Base-by-base conservation (phyloP, 2,797 vertebrate genomes). In the Protosalanx chinensis region DNA sequence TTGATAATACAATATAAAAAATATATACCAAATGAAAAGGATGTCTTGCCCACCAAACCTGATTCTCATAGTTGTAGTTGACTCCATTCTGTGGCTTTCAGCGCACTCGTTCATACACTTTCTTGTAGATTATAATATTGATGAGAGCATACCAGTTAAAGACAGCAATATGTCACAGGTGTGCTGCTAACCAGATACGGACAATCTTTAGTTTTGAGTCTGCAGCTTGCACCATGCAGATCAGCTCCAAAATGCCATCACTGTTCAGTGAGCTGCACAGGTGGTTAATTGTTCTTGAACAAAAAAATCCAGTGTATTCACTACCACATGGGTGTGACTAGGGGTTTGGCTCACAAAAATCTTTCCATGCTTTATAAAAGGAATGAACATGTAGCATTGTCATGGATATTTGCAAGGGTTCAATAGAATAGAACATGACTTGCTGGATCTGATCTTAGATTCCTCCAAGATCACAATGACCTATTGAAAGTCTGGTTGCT, bases 281-380 rank as follows among this genome's bases (percentile, higher is more conserved):
- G 87, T 89, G 88, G 80, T 84, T 86, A 88, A 91, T 91, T 91
- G 87, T 91, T 91, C 84, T 83, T 41, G 41, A 60, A 57, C 33
- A 37, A 65, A 64, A 73, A 65, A 46, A 79, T 75, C 74, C 75
- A 61, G 76, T 79, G 84, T 82, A 37, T 56, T 85, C 83, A 76
- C 63, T 76, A 79, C 77, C 72, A 78, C 82, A 87, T 78, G 82
- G 80, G 82, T 79, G 81, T 84, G 85, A 82, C 82, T 74, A 77
- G 56, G 74, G 73, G 80, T 67, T 69, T 20, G 68, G 67, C 70
- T 68, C 3, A 70, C 64, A 5, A 8, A 37, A 73, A 84, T 81
- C 71, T 81, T 69, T 67, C 72, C 57, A 69, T 78, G 73, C 29
- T 74, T 70, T 74, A 41, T 58, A 76, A 80, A 81, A 73, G 27